Evolutionary conservation across 2,888 invertebrate genomes (phyloP), one percentile per base, ranked within the genome.

Genomic region (Drosophila incognita): DNA sequence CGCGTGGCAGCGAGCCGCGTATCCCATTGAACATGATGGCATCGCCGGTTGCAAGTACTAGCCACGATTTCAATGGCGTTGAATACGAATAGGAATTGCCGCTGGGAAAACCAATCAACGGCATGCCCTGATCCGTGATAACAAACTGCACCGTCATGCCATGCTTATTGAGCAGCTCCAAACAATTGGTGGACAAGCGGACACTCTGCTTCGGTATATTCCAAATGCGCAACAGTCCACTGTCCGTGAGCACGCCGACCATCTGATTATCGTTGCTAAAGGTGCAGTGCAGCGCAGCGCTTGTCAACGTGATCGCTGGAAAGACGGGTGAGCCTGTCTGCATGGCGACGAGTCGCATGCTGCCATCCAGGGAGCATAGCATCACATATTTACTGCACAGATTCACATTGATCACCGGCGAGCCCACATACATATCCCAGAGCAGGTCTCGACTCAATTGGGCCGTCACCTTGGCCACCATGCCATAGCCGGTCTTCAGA

Each of bases 51-150:
- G 94, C 94, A 90, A 94, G 76, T 83, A 92, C 87, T 91, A 94
- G 78, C 98, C 97, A 96, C 7, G 96, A 94, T 87, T 95, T 95
- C 89, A 98, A 94, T 89, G 96, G 96, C 79, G 95, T 94, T 82
- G 96, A 96, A 92, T 96, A 98, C 68, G 97, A 96, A 90, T 96
- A 98, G 3, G 97, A 96, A 91, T 96, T 96, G 31, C 97, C 97
- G 91, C 96, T 97, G 38, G 96, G 96, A 40, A 98, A 94, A n/a
- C 96, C 95, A 76, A 99, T 94, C 91, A 98, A 94, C 0, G 98
- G 98, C 90, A 96, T 95, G 33, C 97, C 97, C 74, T 96, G 95
- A 74, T 97, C 96, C 18, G 96, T 87, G 90, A 93, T 80, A 92
- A 93, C 84, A 95, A 94, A 66, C 94, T 95, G 89, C 94, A 95